phyloP scores from a whole-genome alignment of 1,140 invertebrate species.

The Pseudomyrmex concolor region DNA sequence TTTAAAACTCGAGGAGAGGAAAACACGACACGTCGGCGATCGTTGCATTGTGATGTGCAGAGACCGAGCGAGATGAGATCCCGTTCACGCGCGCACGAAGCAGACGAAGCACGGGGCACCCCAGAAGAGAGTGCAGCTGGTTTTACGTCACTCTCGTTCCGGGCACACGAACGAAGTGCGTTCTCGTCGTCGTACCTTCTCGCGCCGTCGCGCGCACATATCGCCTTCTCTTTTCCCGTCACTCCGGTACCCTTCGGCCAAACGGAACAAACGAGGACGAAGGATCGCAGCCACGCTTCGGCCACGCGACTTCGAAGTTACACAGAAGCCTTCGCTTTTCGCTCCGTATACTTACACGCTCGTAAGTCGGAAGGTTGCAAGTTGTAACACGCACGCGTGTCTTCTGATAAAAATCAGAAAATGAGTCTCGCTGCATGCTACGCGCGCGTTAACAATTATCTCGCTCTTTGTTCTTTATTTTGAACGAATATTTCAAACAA shows the following conservation, averaged over 20 bases:
- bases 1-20: slow-evolving; percentile 63
- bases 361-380: slow-evolving; percentile 58
- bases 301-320: slow-evolving; percentile 72
- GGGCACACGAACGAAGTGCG: slow-evolving; percentile 73
- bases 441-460: neutral
- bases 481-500: too few species aligned
- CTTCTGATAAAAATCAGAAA: slow-evolving; percentile 63
- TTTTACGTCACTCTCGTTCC: slow-evolving; percentile 69
- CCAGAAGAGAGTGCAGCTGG: slow-evolving; percentile 67
- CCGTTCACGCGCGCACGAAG: slow-evolving; percentile 60
- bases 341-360: slow-evolving; percentile 37
- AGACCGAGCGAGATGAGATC: slow-evolving; percentile 69
- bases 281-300: slow-evolving; percentile 69
- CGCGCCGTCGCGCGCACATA: slow-evolving; percentile 23
- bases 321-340: slow-evolving; percentile 57
- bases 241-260: slow-evolving; percentile 12
- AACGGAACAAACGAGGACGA: slow-evolving; percentile 48
- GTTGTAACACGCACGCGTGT: slow-evolving; percentile 45
- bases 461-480: neutral
- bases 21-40: slow-evolving; percentile 58
- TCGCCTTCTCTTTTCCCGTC: neutral
- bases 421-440: slow-evolving; percentile 16
- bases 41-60: slow-evolving; percentile 64
- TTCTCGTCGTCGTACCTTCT: slow-evolving; percentile 40
- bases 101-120: slow-evolving; percentile 53